Evolutionary conservation across 53 echinoderm and acorn worm genomes (phyloP).

Genomic region (Antedon mediterranea): DNA sequence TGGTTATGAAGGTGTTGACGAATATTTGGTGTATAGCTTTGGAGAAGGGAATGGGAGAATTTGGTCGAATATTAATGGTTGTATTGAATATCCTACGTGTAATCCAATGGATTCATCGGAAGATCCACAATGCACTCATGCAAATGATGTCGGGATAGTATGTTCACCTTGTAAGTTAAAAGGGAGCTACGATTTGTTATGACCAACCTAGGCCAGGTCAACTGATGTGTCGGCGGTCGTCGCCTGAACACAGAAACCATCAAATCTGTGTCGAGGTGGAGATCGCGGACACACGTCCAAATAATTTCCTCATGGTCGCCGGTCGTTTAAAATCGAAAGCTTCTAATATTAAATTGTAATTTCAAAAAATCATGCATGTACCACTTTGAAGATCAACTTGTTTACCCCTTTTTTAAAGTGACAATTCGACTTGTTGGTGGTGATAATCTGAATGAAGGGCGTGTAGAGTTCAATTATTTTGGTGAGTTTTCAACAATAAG

Average conservation of each 20-base stretch:
- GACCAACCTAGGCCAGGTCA: too few species aligned
- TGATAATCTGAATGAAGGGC: not conserved
- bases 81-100: not conserved
- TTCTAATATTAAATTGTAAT: too few species aligned
- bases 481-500: not conserved
- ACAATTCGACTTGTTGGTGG: not conserved
- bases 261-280: too few species aligned
- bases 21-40: not conserved
- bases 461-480: not conserved
- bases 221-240: too few species aligned
- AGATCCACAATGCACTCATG: not conserved
- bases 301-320: too few species aligned
- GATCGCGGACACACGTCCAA: too few species aligned
- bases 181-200: too few species aligned
- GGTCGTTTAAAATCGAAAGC: too few species aligned
- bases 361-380: too few species aligned
- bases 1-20: not conserved
- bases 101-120: not conserved
- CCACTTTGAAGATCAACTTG: too few species aligned
- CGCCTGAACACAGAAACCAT: too few species aligned
- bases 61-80: not conserved
- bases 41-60: not conserved
- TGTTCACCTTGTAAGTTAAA: not conserved
- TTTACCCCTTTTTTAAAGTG: not conserved
- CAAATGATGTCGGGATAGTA: too few species aligned